Base-by-base conservation (phyloP, 2,888 invertebrate genomes). In the Leptopilina syphax region DNA sequence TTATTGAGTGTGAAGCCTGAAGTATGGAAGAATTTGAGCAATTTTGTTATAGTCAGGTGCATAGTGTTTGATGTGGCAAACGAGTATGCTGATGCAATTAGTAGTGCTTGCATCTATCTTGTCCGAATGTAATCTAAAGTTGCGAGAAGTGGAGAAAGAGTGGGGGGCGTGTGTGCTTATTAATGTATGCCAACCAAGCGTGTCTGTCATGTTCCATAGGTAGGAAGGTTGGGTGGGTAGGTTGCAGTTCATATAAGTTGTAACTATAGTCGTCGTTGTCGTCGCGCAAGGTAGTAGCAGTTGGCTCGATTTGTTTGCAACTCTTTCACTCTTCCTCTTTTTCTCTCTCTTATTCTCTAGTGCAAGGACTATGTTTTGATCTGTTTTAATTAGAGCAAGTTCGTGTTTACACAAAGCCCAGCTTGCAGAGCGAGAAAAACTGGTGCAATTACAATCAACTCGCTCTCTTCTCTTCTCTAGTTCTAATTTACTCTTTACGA, bases 81-180 rank as follows among this genome's bases (percentile, higher is more conserved):
- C 88, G 87, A 87, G 90, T 89, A 90, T 89, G 90, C 87, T 88
- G 90, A 89, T 90, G 90, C 89, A 90, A 90, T 90, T 90, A 90
- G 89, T 85, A 86, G 84, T 79, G 81, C 82, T 88, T 85, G 87
- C 85, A 87, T 82, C 85, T 78, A 85, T 81, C 79, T 79, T 77
- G 54, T 81, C 80, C 65, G 76, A 80, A 81, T 81, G 67, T 80
- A 80, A 81, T 84, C 84, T 82, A 82, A 80, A 76, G 65, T 44
- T 65, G 1, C 24, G 50, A 54, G 78, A 73, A 77, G 70, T 77
- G 78, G 44, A 41, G 63, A 50, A 70, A 80, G 8, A 76, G 79
- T 77, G 78, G 78, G 60, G 82, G 81, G 77, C 77, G 65, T 80
- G 80, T 80, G 81, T 81, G 84, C 85, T 89, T 89, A 89, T 89